phyloP scores from a whole-genome alignment of 2,113 vertebrate species.

The Alouatta palliata region DNA sequence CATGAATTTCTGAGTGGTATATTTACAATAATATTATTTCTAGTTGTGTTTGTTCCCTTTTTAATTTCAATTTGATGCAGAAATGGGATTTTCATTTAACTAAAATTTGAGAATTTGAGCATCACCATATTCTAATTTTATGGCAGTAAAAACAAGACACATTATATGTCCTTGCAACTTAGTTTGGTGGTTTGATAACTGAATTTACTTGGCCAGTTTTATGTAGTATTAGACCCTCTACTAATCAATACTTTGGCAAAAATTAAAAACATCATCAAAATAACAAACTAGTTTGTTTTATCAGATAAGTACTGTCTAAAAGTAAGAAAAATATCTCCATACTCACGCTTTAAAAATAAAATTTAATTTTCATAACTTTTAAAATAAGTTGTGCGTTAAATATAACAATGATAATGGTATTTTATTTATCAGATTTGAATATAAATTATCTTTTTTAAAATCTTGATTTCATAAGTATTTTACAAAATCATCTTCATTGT shows the following conservation, averaged over 20 bases:
- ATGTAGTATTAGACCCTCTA: neutral
- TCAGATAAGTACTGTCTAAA: neutral
- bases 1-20: neutral
- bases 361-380: neutral
- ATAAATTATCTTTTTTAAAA: constrained; percentile 30
- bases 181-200: neutral
- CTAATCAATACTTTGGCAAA: neutral
- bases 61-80: constrained; percentile 22
- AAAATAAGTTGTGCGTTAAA: neutral
- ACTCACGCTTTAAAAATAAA: neutral
- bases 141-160: neutral
- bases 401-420: neutral
- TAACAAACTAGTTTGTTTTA: neutral
- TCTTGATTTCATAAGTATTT: neutral
- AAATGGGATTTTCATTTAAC: neutral
- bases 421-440: neutral
- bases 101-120: neutral
- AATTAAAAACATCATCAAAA: neutral
- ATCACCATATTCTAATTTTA: neutral
- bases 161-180: neutral
- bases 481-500: constrained; percentile 22
- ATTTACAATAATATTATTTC: constrained; percentile 1
- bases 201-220: neutral
- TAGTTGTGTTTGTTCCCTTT: neutral
- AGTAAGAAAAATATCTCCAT: neutral